Conservation (phyloP, 2,888 invertebrate genomes). For the Lamproptera curius region DNA sequence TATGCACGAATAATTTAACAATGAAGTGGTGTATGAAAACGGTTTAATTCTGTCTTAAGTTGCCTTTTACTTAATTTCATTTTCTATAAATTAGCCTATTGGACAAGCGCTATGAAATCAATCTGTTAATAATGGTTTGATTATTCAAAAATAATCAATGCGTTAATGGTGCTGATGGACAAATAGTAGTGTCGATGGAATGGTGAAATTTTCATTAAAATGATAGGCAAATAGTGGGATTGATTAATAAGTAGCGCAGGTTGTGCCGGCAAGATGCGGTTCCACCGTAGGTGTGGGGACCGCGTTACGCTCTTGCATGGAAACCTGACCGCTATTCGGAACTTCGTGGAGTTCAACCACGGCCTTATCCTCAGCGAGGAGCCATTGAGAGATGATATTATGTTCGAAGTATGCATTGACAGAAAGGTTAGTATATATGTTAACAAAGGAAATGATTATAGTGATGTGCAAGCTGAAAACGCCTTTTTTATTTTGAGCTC, state of each 20-base stretch:
- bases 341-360: conserved; percentile 90
- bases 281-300: conserved; percentile 90
- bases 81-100: not conserved
- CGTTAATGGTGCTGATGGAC: conserved; percentile 2
- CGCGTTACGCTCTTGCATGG: conserved; percentile 90
- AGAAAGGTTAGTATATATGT: conserved; percentile 83
- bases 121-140: not conserved
- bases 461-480: no score
- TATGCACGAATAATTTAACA: not conserved
- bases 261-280: conserved; percentile 69
- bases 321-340: conserved; percentile 88
- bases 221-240: not conserved
- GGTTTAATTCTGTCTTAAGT: no score
- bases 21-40: not conserved
- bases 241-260: not conserved
- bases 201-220: not conserved
- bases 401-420: conserved; percentile 93
- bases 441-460: no score
- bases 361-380: conserved; percentile 91
- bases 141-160: not conserved
- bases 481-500: no score
- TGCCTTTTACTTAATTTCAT: not conserved
- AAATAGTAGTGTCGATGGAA: not conserved
- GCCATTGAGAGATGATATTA: conserved; percentile 87
- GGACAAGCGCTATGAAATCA: not conserved